These are phyloP conservation scores for Drosophila novamexicana DNA, from an alignment of 1,140 invertebrate species.

Conservation along the genomic window DNA sequence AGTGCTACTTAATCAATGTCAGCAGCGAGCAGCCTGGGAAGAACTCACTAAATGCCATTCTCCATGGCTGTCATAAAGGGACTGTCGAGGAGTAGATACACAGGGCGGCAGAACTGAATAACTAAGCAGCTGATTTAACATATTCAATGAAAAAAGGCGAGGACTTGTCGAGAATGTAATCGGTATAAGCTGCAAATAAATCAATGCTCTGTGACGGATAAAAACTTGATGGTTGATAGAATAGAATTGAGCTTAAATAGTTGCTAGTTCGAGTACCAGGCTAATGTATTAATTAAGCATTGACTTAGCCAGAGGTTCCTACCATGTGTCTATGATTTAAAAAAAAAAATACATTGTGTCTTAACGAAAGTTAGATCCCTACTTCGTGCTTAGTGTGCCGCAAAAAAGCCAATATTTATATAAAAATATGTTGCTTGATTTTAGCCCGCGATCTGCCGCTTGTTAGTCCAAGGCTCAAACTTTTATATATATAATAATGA, in stretches of 20 bases:
- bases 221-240: not conserved
- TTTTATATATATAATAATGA: no score
- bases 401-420: no score
- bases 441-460: no score
- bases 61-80: conserved; percentile 16
- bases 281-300: no score
- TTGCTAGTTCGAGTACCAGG: no score
- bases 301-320: no score
- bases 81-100: not conserved
- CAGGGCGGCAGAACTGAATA: not conserved
- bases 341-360: no score
- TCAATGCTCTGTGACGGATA: not conserved
- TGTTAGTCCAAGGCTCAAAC: no score
- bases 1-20: conserved; percentile 68
- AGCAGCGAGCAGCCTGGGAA: conserved; percentile 25
- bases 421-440: no score
- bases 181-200: not conserved
- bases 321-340: no score
- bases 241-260: not conserved
- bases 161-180: not conserved
- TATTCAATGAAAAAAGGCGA: conserved; percentile 4
- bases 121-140: conserved; percentile 8
- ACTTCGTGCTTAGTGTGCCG: no score
- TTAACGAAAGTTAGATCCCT: no score
- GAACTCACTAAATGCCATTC: conserved; percentile 12